Evolutionary conservation across 2,113 vertebrate genomes (phyloP), one percentile per base, ranked within the genome.

Genomic region (Opisthocomus hoazin): DNA sequence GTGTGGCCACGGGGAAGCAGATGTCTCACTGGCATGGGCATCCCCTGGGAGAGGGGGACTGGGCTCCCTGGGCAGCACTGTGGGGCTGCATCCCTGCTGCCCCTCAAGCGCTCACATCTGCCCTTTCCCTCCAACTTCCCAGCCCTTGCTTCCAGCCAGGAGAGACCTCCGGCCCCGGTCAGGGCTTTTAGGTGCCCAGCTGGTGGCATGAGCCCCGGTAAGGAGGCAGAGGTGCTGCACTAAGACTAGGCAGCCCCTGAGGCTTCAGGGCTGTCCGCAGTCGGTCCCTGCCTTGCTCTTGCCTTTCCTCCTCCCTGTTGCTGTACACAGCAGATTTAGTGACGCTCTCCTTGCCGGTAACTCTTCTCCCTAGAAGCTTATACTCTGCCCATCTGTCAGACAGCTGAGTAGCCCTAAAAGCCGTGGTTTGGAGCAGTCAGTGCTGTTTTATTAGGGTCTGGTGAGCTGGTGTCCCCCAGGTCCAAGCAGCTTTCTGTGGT

Each of bases 1-100:
- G 34, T 29, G 24, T 71, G 61, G 46, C 56, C 41, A 23, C 0
- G 9, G 45, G 61, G 29, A 74, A 71, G n/a, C 60, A 75, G n/a
- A 15, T 18, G 17, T 63, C n/a, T 37, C 37, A 22, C 37, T 0
- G 1, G 36, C 0, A 0, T 58, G 41, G 5, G 11, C 19, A 50
- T 15, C 17, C 26, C 20, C 29, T 58, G n/a, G 32, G 7, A 82
- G 11, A 65, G 10, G 27, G 27, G 3, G 3, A 7, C 54, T 45
- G 69, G 18, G 41, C 4, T 69, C 24, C 24, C 15, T 3, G 1
- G 48, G 48, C 29, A 58, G 26, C 2, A 1, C 39, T 1, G 0
- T 37, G 58, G n/a, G 24, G 9, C 8, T 2, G 39, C 39, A 71
- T 43, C 43, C 53, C 30, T 45, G 27, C 24, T 26, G 26, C 22